phyloP scores from a whole-genome alignment of 2,797 vertebrate species.

The Euphonia xanthogaster region DNA sequence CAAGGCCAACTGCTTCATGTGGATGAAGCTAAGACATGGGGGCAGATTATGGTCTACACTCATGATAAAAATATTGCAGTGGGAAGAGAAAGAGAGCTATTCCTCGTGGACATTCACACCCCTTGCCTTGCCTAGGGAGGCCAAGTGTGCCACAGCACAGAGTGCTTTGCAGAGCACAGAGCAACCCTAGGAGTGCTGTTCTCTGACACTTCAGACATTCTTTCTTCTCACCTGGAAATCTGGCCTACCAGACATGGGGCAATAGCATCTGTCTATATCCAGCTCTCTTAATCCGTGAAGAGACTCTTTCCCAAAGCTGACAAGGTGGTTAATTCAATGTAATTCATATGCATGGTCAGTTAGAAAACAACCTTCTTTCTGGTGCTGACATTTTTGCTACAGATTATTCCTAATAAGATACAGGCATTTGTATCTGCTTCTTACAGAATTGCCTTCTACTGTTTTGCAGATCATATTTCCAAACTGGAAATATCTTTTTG shows the following conservation, averaged over 20 bases:
- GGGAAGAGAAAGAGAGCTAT: not conserved
- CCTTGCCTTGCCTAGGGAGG: not conserved
- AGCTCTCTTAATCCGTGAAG: not conserved
- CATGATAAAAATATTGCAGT: not conserved
- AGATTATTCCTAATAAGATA: not conserved
- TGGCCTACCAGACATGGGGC: not conserved
- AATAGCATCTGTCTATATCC: not conserved
- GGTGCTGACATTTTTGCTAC: not conserved
- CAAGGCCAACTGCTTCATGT: not conserved
- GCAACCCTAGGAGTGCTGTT: not conserved
- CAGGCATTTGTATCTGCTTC: not conserved
- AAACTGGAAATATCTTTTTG: not conserved
- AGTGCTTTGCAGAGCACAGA: not conserved
- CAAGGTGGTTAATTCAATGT: not conserved
- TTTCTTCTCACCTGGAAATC: not conserved
- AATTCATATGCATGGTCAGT: not conserved
- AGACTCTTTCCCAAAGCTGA: not conserved
- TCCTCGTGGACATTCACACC: not conserved
- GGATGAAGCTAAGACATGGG: not conserved
- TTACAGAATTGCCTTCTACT: not conserved
- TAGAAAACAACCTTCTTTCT: not conserved
- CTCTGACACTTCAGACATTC: not conserved
- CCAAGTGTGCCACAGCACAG: not conserved
- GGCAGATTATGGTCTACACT: not conserved
- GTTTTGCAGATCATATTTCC: not conserved